A percentile compares a stretch with the other conserved stretches of the same genome.
These are phyloP conservation scores for Sinocyclocheilus maitianheensis DNA, from an alignment of 2,113 vertebrate species.

Conservation along the genomic window DNA sequence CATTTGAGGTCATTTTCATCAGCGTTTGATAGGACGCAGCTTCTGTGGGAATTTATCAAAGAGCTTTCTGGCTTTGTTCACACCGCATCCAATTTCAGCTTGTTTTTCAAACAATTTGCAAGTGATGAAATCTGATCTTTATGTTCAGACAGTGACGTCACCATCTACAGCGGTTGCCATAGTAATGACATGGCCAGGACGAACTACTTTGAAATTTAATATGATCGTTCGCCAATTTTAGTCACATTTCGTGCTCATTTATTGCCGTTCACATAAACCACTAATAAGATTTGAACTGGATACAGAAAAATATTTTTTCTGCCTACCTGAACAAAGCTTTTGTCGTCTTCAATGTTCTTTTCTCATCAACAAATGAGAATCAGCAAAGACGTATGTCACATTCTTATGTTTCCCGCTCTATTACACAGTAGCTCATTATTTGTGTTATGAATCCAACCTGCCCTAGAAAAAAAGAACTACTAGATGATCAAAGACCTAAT, in stretches of 20 bases:
- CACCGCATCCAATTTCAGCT: neutral
- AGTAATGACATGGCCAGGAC: neutral
- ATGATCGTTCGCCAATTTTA: neutral
- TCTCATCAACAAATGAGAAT: neutral
- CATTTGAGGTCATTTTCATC: conserved; percentile 34
- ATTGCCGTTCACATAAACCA: neutral
- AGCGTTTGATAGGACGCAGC: conserved; percentile 1
- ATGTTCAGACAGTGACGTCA: neutral
- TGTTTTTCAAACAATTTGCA: conserved; percentile 25
- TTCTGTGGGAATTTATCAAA: conserved; percentile 11
- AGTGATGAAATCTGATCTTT: conserved; percentile 1
- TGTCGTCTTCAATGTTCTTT: neutral
- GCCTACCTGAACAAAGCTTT: neutral
- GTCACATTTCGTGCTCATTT: neutral
- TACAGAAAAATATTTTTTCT: neutral
- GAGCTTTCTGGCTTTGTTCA: conserved; percentile 10
- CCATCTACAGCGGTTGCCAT: neutral
- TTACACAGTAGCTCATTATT: neutral
- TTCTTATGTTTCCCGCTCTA: neutral
- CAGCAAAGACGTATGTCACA: neutral
- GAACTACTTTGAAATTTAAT: neutral
- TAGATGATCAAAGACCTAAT: conserved; percentile 1
- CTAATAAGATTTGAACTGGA: neutral
- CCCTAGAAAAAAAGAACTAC: conserved; percentile 11
- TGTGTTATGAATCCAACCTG: neutral